A percentile compares a stretch with the other conserved stretches of the same genome.
Evolutionary conservation across 2,888 invertebrate genomes (phyloP).

Genomic region (Steinernema hermaphroditum): DNA sequence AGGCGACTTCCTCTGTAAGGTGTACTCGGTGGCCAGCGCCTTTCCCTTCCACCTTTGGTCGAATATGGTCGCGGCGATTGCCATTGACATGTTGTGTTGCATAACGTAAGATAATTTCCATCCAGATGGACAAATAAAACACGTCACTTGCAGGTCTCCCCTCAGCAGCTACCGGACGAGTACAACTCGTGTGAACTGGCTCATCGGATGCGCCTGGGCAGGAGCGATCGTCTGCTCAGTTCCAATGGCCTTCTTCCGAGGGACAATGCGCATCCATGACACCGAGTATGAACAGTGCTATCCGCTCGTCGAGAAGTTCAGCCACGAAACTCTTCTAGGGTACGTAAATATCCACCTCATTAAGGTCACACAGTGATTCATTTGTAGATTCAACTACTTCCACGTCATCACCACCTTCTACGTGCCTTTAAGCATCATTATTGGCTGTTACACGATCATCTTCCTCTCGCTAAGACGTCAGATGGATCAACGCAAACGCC

Average conservation of each 20-base stretch:
- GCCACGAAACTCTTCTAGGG: slow-evolving; percentile 43
- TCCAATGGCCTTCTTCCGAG: slow-evolving; percentile 51
- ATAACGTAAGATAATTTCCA: slow-evolving; percentile 45
- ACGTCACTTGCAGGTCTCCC: slow-evolving; percentile 50
- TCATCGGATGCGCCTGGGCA: slow-evolving; percentile 52
- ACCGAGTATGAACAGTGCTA: slow-evolving; percentile 51
- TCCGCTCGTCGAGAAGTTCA: slow-evolving; percentile 45
- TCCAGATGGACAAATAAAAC: background rate
- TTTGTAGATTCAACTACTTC: slow-evolving; percentile 50
- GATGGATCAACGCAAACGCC: slow-evolving; percentile 45
- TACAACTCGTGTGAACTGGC: slow-evolving; percentile 48
- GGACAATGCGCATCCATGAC: slow-evolving; percentile 36
- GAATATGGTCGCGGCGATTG: slow-evolving; percentile 61
- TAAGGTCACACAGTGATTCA: background rate
- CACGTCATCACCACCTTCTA: slow-evolving; percentile 60
- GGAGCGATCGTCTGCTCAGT: slow-evolving; percentile 51
- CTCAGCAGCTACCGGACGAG: slow-evolving; percentile 56
- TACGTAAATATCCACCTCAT: background rate
- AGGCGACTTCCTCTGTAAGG: slow-evolving; percentile 55
- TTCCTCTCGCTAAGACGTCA: slow-evolving; percentile 47
- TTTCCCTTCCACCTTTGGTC: slow-evolving; percentile 63
- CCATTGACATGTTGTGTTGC: slow-evolving; percentile 61
- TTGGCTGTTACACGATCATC: slow-evolving; percentile 54
- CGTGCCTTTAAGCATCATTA: slow-evolving; percentile 53
- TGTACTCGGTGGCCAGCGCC: slow-evolving; percentile 56